Evolutionary conservation across 2,888 invertebrate genomes (phyloP).

Genomic region (Teinopalpus imperialis): DNA sequence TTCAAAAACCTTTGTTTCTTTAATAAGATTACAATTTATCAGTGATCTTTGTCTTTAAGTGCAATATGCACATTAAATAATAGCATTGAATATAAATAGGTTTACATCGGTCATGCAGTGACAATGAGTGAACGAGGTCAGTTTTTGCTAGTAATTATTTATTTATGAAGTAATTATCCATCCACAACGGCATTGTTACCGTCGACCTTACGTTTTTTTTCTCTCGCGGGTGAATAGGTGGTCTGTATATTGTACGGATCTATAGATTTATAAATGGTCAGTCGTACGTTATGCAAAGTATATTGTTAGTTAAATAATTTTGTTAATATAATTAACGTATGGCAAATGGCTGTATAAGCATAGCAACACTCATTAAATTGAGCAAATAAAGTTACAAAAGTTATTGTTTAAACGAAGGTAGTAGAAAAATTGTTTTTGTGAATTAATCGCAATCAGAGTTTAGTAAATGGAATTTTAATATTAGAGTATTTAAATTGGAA

Average conservation of each 20-base stretch:
- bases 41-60: conserved; percentile 5
- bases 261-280: conserved; percentile 11
- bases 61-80: conserved; percentile 20
- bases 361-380: too few species aligned
- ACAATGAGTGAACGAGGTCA: conserved; percentile 67
- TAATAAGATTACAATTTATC: background rate
- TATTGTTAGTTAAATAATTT: too few species aligned
- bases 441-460: too few species aligned
- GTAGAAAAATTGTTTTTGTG: too few species aligned
- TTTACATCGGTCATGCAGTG: conserved; percentile 39
- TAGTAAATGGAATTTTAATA: too few species aligned
- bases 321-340: too few species aligned
- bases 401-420: too few species aligned
- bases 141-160: conserved; percentile 60
- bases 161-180: conserved; percentile 59
- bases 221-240: conserved; percentile 25
- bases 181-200: conserved; percentile 69
- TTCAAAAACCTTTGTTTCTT: background rate
- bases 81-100: conserved; percentile 36
- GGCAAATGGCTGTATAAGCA: too few species aligned
- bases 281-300: background rate
- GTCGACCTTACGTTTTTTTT: conserved; percentile 60
- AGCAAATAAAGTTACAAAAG: too few species aligned
- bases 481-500: too few species aligned
- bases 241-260: conserved; percentile 22